Base-by-base conservation (phyloP, 2,888 invertebrate genomes). In the Cosmia trapezina region DNA sequence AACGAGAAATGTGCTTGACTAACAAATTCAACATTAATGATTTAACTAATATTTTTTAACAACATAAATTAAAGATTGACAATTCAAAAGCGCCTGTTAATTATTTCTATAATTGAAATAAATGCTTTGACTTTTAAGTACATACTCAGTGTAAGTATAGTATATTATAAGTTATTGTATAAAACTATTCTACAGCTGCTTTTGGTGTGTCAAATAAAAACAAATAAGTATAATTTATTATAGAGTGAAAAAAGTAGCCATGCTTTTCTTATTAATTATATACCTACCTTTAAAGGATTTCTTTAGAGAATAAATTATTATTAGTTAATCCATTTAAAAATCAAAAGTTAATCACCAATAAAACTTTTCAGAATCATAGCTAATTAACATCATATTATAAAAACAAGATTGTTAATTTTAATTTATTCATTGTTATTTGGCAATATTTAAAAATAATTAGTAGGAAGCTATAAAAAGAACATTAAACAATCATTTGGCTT, bases 401-500 rank as follows among this genome's bases (percentile, higher is more conserved):
- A 51, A 41, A 79, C 28, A 9, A 5, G n/a, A 45, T 56, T 73
- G n/a, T 41, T 41, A 41, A 47, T 60, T 76, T 57, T 43, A 41
- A 79, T 73, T 19, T 53, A 73, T 80, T 76, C 17, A 17, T 17
- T 33, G 0, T 19, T 47, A 63, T 78, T 33, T 11, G 22, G 8
- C 7, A 19, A 77, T 56, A 14, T 37, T n/a, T 4, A 37, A 53
- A 53, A n/a, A 28, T 76, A 65, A 66, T 54, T 65, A 66, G 3
- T 17, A 14, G 3, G 11, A 17, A 17, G 7, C n/a, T 9, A n/a
- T 73, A 47, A 47, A 59, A 28, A 41, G 1, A 14, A 22, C 22
- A 28, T 37, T 28, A n/a, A 47, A 57, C 2, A 28, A 2, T 47
- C 4, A 14, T 70, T 73, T 59, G 2, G 5, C n/a, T 56, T n/a